Evolutionary conservation across 1,140 invertebrate genomes (phyloP).

Genomic region (Ladona fulva): DNA sequence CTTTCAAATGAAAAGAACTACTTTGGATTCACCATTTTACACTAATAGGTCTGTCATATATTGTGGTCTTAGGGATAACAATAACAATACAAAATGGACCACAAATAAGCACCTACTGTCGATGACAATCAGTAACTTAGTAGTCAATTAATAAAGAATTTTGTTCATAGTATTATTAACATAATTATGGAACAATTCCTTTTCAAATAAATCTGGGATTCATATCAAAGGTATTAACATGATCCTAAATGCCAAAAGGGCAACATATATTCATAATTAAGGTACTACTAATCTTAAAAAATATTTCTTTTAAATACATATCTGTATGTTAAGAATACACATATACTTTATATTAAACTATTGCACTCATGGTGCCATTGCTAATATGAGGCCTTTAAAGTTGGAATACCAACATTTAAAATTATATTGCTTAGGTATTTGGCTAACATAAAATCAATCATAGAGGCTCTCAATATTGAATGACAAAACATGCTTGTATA

Average conservation of each 20-base stretch:
- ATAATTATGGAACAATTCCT: not conserved
- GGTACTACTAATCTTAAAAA: not conserved
- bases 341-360: slow-evolving; percentile 1
- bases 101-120: slow-evolving; percentile 9
- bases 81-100: slow-evolving; percentile 10
- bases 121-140: not conserved
- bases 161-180: slow-evolving; percentile 10
- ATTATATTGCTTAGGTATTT: not conserved
- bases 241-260: slow-evolving; percentile 3
- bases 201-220: slow-evolving; percentile 3
- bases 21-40: not conserved
- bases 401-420: not conserved
- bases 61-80: not conserved
- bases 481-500: slow-evolving; percentile 10
- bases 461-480: not conserved
- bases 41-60: slow-evolving; percentile 3
- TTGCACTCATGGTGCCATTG: slow-evolving; percentile 3
- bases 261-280: not conserved
- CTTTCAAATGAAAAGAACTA: slow-evolving; percentile 10
- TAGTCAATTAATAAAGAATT: slow-evolving; percentile 6
- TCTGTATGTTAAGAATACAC: not conserved
- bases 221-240: not conserved
- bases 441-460: not conserved
- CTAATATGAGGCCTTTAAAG: not conserved
- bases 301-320: slow-evolving; percentile 11